phyloP scores from a whole-genome alignment of 2,888 invertebrate species.

The Microplitis manilae region DNA sequence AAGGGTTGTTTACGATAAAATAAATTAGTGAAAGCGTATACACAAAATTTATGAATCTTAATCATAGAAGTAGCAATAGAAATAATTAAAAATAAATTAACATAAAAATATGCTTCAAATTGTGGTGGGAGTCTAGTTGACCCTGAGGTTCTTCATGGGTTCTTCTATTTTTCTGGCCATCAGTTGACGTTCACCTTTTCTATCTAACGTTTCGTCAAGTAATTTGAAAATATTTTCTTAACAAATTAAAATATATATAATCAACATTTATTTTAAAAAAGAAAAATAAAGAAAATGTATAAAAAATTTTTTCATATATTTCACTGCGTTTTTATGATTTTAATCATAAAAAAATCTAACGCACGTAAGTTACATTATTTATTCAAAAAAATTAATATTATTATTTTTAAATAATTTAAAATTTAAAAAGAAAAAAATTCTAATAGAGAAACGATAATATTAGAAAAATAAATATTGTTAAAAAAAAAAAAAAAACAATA shows the following conservation, averaged over 20 bases:
- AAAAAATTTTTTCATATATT: slow-evolving; percentile 6
- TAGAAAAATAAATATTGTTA: no score
- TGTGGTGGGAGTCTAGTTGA: slow-evolving; percentile 64
- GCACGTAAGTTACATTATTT: slow-evolving; percentile 54
- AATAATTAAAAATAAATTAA: not conserved
- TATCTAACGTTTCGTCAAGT: slow-evolving; percentile 29
- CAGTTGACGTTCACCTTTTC: slow-evolving; percentile 55
- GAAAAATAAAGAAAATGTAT: not conserved
- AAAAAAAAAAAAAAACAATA: no score
- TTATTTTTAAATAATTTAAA: no score
- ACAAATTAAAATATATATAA: not conserved
- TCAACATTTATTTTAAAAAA: not conserved
- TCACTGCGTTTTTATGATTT: slow-evolving; percentile 17
- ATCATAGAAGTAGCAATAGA: not conserved
- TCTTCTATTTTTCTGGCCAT: slow-evolving; percentile 45
- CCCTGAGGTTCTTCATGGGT: slow-evolving; percentile 56
- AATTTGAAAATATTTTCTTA: slow-evolving; percentile 11
- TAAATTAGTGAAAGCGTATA: no score
- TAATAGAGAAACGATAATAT: no score
- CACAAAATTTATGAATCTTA: not conserved
- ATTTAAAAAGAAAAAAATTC: no score
- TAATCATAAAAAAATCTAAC: slow-evolving; percentile 26
- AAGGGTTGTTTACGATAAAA: no score
- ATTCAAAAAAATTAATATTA: no score
- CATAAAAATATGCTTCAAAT: not conserved